Conservation (phyloP, 2,797 vertebrate genomes). For the Rhinella marina region DNA sequence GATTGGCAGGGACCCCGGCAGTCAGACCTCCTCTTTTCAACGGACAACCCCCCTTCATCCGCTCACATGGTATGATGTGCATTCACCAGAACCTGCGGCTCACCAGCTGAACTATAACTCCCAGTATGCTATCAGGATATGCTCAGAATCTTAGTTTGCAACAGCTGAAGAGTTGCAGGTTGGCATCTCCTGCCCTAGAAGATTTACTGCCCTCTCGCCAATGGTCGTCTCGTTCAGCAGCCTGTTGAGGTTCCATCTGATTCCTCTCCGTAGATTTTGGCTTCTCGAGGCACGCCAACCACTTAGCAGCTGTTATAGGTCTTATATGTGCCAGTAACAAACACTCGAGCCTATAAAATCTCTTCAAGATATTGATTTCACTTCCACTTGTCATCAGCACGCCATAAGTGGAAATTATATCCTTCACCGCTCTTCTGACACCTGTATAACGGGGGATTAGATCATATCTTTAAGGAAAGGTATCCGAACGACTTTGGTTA, state of each 20-base stretch:
- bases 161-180: not conserved
- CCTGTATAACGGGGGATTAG: not conserved
- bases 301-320: conserved; percentile 63
- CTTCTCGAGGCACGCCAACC: not conserved
- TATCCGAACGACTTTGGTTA: too few relatives aligned
- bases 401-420: conserved; percentile 46
- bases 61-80: too few relatives aligned
- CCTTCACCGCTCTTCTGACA: not conserved
- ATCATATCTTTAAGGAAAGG: not conserved
- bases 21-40: too few relatives aligned
- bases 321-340: conserved; percentile 61
- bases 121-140: too few relatives aligned
- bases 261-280: not conserved
- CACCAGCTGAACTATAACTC: too few relatives aligned
- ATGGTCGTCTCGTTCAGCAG: not conserved
- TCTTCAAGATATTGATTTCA: conserved; percentile 66
- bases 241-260: not conserved
- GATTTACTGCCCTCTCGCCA: not conserved
- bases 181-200: not conserved
- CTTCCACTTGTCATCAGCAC: conserved; percentile 63
- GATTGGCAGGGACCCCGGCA: too few relatives aligned
- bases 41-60: too few relatives aligned
- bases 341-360: conserved; percentile 56
- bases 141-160: too few relatives aligned
- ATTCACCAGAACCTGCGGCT: too few relatives aligned